Conservation (phyloP, 1,140 invertebrate species). For the Oryctes rhinoceros region DNA sequence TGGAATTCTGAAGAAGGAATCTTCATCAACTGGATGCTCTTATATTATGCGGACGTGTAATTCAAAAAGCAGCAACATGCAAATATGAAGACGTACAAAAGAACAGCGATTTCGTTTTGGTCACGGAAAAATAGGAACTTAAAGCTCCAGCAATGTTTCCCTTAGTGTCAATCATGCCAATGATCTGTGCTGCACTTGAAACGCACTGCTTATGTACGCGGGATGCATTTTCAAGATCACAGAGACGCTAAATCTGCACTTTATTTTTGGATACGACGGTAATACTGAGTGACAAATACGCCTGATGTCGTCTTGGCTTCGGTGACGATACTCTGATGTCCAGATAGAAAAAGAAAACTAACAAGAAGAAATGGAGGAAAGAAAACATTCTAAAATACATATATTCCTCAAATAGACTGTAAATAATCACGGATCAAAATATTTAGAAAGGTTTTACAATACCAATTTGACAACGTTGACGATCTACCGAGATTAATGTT, state of each 20-base stretch:
- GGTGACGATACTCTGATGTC: background rate
- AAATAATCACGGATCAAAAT: too few relatives aligned
- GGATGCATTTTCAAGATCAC: background rate
- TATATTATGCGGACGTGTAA: too few relatives aligned
- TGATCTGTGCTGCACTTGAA: constrained; percentile 4
- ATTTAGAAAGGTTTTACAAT: too few relatives aligned
- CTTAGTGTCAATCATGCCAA: background rate
- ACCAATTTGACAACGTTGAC: too few relatives aligned
- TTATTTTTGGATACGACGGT: background rate
- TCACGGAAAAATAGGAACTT: background rate
- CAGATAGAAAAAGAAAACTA: background rate
- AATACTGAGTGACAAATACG: constrained; percentile 5
- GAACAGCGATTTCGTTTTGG: too few relatives aligned
- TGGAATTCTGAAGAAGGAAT: too few relatives aligned
- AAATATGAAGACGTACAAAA: too few relatives aligned
- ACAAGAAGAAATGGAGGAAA: background rate
- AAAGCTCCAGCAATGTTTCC: background rate
- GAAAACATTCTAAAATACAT: constrained; percentile 2
- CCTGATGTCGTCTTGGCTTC: background rate
- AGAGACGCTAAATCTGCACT: background rate
- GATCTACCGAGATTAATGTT: too few relatives aligned
- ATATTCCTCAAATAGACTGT: background rate
- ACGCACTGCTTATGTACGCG: background rate
- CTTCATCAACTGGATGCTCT: too few relatives aligned
- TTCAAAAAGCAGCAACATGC: too few relatives aligned